These are phyloP conservation scores for Hypsibius dujardini DNA, from an alignment of 1,140 invertebrate genomes.

Conservation along the genomic window DNA sequence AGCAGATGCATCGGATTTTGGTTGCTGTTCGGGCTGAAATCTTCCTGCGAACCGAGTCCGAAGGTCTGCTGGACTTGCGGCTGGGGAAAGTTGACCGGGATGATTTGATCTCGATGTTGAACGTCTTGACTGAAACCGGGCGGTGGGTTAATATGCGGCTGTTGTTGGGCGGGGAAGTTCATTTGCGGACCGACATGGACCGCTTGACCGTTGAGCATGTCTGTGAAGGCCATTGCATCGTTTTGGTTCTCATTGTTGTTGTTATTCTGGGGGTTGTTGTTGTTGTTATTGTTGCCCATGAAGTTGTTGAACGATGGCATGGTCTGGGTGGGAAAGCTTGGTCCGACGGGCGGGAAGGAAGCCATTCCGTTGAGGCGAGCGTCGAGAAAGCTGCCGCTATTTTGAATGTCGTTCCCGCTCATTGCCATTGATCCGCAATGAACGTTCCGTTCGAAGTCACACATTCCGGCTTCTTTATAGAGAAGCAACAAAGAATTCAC, in stretches of 20 bases:
- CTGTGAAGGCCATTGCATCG: slow-evolving; percentile 8
- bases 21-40: neutral
- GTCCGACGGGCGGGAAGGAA: neutral
- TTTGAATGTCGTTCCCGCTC: no score
- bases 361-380: no score
- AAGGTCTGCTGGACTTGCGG: neutral
- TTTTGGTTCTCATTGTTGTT: neutral
- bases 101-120: neutral
- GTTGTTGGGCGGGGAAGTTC: neutral
- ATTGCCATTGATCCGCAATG: neutral
- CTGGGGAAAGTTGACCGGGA: neutral
- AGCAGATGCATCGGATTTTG: neutral
- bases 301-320: neutral
- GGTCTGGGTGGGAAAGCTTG: neutral
- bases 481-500: no score
- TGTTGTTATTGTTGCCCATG: neutral
- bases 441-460: neutral
- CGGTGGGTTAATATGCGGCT: neutral
- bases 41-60: slow-evolving; percentile 2
- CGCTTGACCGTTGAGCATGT: slow-evolving; percentile 4
- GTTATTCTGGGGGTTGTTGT: neutral
- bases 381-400: no score
- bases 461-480: neutral
- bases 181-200: neutral
- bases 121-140: slow-evolving; percentile 4